Percentiles rank a stretch among this genome's conserved stretches.
phyloP scores from a whole-genome alignment of 2,888 invertebrate genomes.

The Ennomos erosarius region DNA sequence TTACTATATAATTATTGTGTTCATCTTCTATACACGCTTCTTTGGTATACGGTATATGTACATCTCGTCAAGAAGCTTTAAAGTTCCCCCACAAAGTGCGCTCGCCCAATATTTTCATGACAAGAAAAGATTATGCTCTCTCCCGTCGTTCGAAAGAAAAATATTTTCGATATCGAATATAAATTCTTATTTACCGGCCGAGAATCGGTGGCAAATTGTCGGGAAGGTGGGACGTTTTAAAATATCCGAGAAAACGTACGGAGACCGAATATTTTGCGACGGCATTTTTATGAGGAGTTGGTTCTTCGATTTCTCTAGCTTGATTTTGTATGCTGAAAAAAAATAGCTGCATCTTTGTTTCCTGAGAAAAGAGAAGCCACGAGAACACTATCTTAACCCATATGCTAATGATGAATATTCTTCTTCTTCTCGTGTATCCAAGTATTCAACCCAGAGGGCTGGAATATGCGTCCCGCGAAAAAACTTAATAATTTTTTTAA shows the following conservation, averaged over 20 bases:
- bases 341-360: not conserved
- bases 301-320: not conserved
- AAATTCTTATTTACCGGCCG: slow-evolving; percentile 44
- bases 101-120: slow-evolving; percentile 26
- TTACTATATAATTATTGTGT: too few species aligned
- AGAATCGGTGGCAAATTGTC: slow-evolving; percentile 46
- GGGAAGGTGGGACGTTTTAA: slow-evolving; percentile 37
- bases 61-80: not conserved
- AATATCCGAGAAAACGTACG: slow-evolving; percentile 40
- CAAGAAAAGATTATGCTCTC: slow-evolving; percentile 36
- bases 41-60: too few species aligned
- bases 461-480: too few species aligned
- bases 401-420: too few species aligned
- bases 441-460: too few species aligned
- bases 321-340: slow-evolving; percentile 1
- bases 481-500: too few species aligned
- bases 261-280: slow-evolving; percentile 20
- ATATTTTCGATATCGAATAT: slow-evolving; percentile 42
- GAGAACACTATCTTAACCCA: too few species aligned
- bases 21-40: too few species aligned
- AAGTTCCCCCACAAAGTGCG: slow-evolving; percentile 2
- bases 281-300: slow-evolving; percentile 30
- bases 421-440: too few species aligned
- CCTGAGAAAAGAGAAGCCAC: too few species aligned
- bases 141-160: slow-evolving; percentile 30